A percentile compares a stretch with the other conserved stretches of the same genome.
These are phyloP conservation scores for Bombyx mori DNA, from an alignment of 1,140 invertebrate species.

Conservation along the genomic window ASM3026992v2 NC_085111.1:12773501-12774000, in stretches of 20 bases:
- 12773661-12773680: constrained; percentile 30
- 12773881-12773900: too few species aligned
- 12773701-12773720: constrained; percentile 26
- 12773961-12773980: constrained; percentile 8
- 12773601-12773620: constrained; percentile 26
- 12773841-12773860: too few species aligned
- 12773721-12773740: constrained; percentile 22
- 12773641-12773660: constrained; percentile 22
- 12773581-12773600: constrained; percentile 26
- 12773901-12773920: too few species aligned
- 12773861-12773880: too few species aligned
- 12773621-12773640: constrained; percentile 23
- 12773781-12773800: too few species aligned
- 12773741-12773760: too few species aligned
- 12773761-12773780: too few species aligned
- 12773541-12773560: constrained; percentile 7
- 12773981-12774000: constrained; percentile 7
- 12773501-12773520: constrained; percentile 12
- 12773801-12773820: too few species aligned
- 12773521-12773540: constrained; percentile 8
- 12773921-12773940: too few species aligned
- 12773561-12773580: constrained; percentile 7
- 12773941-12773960: constrained; percentile 13
- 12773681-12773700: constrained; percentile 15
- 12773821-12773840: too few species aligned